Percentiles rank a stretch among this genome's conserved stretches.
Evolutionary conservation across 2,888 invertebrate species (phyloP).

Genomic region (Leptinotarsa juncta): DNA sequence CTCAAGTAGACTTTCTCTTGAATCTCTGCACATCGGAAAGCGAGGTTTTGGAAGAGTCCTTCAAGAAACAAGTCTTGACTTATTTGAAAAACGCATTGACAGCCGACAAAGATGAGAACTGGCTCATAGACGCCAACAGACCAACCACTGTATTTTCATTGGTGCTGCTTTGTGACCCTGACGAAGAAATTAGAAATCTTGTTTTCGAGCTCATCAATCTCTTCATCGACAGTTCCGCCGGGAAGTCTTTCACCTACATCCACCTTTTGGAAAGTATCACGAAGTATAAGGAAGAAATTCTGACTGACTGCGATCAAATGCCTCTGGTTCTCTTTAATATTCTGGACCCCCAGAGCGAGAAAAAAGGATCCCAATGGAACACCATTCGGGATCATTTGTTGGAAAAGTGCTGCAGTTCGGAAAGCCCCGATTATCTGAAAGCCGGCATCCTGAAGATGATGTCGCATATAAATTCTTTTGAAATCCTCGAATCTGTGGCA

Average conservation of each 20-base stretch:
- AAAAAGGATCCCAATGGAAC: constrained; percentile 54
- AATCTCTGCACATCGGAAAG: constrained; percentile 46
- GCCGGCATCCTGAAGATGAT: constrained; percentile 63
- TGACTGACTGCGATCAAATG: constrained; percentile 76
- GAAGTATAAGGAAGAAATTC: constrained; percentile 68
- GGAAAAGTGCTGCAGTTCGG: constrained; percentile 61
- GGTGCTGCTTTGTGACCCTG: constrained; percentile 31
- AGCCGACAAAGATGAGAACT: constrained; percentile 24
- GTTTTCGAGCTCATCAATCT: constrained; percentile 38
- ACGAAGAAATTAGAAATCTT: constrained; percentile 33
- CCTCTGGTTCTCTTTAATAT: constrained; percentile 73
- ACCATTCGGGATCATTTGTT: constrained; percentile 54
- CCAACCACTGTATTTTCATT: constrained; percentile 32
- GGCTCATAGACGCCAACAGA: constrained; percentile 29
- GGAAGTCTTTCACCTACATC: constrained; percentile 34
- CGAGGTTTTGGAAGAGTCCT: constrained; percentile 26
- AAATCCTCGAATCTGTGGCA: constrained; percentile 55
- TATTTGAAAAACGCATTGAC: constrained; percentile 39
- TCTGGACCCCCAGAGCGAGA: constrained; percentile 65
- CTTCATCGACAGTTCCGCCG: constrained; percentile 27
- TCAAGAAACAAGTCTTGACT: constrained; percentile 37
- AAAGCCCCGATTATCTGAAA: constrained; percentile 65
- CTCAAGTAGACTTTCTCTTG: constrained; percentile 48
- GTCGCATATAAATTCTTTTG: constrained; percentile 52
- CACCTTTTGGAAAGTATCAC: constrained; percentile 43